Percentiles rank a stretch among this genome's conserved stretches.
Evolutionary conservation across 2,888 invertebrate genomes (phyloP).

Genomic region (Hedya salicella): DNA sequence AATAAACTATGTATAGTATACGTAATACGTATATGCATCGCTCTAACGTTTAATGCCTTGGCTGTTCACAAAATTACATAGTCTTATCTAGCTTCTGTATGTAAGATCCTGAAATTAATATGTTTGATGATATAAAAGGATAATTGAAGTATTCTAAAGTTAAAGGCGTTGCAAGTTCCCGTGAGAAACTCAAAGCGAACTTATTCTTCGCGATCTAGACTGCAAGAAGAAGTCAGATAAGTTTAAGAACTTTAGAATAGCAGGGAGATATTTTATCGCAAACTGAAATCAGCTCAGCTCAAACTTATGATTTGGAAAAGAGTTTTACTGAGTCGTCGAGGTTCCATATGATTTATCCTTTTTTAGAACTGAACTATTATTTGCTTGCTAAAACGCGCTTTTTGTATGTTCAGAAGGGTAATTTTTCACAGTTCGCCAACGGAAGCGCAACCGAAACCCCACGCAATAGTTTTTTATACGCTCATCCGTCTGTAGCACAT

Average conservation of each 20-base stretch:
- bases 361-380: constrained; percentile 1
- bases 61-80: not conserved
- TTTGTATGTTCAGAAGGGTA: constrained; percentile 17
- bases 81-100: no score
- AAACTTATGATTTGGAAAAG: not conserved
- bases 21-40: not conserved
- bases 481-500: constrained; percentile 33
- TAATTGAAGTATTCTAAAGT: not conserved
- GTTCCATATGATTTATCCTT: constrained; percentile 5
- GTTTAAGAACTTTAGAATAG: not conserved
- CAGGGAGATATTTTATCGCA: constrained; percentile 7
- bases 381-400: constrained; percentile 22
- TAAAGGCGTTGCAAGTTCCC: not conserved
- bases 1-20: not conserved
- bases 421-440: constrained; percentile 12
- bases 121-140: not conserved
- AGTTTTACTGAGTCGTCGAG: not conserved
- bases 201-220: not conserved
- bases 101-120: no score
- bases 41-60: not conserved
- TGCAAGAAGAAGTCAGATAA: not conserved
- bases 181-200: constrained; percentile 7
- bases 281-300: not conserved
- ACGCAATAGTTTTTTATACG: constrained; percentile 32
- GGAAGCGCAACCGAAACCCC: constrained; percentile 37